These are phyloP conservation scores for Hypomesus transpacificus DNA, from an alignment of 2,113 vertebrate genomes.

Conservation along the genomic window DNA sequence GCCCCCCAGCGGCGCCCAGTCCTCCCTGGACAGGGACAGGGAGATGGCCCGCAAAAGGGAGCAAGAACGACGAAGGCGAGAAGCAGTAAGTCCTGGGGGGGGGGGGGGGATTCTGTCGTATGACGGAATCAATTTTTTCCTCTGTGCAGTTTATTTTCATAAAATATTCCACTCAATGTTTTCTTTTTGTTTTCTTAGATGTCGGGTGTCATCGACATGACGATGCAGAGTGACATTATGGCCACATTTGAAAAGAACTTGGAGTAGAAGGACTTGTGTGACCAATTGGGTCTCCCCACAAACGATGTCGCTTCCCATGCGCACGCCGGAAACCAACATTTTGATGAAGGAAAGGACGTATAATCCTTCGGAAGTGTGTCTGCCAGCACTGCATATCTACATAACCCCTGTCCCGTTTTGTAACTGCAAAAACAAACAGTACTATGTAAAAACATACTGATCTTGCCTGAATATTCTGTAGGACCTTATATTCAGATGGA, in stretches of 20 bases:
- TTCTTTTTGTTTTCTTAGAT: constrained; percentile 69
- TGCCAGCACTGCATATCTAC: no score
- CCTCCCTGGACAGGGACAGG: constrained; percentile 61
- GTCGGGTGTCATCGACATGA: constrained; percentile 80
- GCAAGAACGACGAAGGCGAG: constrained; percentile 83
- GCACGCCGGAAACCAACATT: no score
- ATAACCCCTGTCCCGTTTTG: no score
- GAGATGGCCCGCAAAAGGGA: constrained; percentile 82
- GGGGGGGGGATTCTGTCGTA: background rate
- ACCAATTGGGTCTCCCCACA: background rate
- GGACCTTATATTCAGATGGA: constrained; percentile 15
- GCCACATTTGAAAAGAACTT: constrained; percentile 85
- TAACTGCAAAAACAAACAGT: constrained; percentile 15
- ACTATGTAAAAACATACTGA: constrained; percentile 21
- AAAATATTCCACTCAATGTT: background rate
- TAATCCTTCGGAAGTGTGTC: no score
- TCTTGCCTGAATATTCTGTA: constrained; percentile 10
- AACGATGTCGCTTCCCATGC: no score
- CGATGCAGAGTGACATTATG: constrained; percentile 86
- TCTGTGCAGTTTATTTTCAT: background rate
- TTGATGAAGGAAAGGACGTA: no score
- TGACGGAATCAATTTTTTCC: background rate
- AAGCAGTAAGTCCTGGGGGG: constrained; percentile 78
- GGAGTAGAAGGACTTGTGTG: constrained; percentile 51
- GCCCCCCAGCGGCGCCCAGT: constrained; percentile 36